These are phyloP conservation scores for Nestor notabilis DNA, from an alignment of 2,113 vertebrate species.

Conservation along the genomic window DNA sequence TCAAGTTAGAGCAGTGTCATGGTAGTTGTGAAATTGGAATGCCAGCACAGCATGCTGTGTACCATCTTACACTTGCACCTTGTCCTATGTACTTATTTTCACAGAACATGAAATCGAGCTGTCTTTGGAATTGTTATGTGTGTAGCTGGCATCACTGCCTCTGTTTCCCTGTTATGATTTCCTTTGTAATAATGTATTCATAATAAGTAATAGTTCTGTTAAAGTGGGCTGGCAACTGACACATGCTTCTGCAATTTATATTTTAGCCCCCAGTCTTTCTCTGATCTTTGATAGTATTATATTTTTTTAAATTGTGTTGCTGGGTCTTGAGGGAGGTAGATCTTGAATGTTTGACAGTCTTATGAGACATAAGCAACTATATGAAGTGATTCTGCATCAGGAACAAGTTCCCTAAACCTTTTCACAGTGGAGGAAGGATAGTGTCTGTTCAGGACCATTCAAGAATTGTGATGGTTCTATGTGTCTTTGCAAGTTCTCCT, in stretches of 20 bases:
- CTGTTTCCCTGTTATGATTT: background rate
- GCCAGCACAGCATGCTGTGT: fast-evolving
- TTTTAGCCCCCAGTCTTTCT: background rate
- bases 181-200: background rate
- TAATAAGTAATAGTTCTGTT: background rate
- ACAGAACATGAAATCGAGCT: background rate
- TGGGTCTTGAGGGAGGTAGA: background rate
- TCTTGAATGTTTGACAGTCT: background rate
- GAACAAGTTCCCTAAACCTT: background rate
- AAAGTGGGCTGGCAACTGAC: background rate
- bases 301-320: background rate
- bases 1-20: background rate
- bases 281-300: background rate
- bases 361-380: background rate
- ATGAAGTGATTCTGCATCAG: fast-evolving
- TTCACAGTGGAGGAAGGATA: background rate
- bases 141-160: background rate
- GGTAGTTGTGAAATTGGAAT: background rate
- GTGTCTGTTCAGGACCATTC: background rate
- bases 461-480: background rate
- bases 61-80: background rate
- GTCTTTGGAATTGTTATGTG: background rate
- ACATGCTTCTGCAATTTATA: background rate
- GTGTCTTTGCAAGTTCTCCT: background rate
- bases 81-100: background rate